phyloP scores from a whole-genome alignment of 2,113 vertebrate species.

The Vulpes ferrilata region DNA sequence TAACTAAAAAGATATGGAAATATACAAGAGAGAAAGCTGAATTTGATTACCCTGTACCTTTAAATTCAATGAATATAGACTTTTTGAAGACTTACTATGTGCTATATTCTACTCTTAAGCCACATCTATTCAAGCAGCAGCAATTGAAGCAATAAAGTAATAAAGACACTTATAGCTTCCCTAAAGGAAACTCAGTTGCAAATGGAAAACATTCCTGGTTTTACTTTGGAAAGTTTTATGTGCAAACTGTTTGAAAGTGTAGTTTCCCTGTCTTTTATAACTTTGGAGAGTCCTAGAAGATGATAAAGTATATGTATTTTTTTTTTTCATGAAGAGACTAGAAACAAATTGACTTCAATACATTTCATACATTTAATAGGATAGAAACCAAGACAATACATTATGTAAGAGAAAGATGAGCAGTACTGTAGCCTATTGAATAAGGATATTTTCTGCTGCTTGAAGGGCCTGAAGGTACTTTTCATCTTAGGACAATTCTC shows the following conservation, averaged over 20 bases:
- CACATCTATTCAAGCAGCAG: not conserved
- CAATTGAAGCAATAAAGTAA: not conserved
- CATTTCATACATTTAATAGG: slow-evolving; percentile 48
- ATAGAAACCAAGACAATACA: slow-evolving; percentile 47
- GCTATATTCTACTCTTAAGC: not conserved
- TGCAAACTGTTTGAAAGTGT: slow-evolving; percentile 50
- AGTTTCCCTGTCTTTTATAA: slow-evolving; percentile 51
- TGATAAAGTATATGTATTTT: slow-evolving; percentile 12
- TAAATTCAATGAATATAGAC: not conserved
- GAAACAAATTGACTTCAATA: slow-evolving; percentile 53
- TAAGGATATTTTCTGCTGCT: not conserved
- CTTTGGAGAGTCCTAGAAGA: slow-evolving; percentile 23
- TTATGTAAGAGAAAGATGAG: not conserved
- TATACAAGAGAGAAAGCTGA: not conserved
- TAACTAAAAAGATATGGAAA: slow-evolving; percentile 2
- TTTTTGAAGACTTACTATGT: not conserved
- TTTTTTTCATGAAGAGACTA: slow-evolving; percentile 25
- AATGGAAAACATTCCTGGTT: not conserved
- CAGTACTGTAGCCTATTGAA: not conserved
- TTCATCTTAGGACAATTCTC: slow-evolving; percentile 49
- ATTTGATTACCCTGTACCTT: not conserved
- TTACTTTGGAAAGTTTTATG: slow-evolving; percentile 1
- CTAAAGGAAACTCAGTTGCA: not conserved
- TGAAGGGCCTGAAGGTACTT: not conserved
- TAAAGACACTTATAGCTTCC: not conserved